These are phyloP conservation scores for Neoascia interrupta DNA, from an alignment of 2,888 invertebrate genomes.

Conservation along the genomic window DNA sequence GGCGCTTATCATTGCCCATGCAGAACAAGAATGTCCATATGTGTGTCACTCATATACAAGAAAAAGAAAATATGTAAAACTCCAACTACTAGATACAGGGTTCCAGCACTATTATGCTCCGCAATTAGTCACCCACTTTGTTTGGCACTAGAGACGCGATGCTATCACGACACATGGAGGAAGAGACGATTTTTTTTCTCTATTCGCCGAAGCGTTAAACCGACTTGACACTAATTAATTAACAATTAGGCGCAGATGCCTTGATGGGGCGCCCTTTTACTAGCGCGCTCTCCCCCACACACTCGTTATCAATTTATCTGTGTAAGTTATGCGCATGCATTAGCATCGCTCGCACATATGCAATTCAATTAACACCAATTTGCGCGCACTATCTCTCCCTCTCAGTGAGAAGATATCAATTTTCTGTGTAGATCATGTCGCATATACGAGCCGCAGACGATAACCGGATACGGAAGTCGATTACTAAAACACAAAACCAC, in stretches of 20 bases:
- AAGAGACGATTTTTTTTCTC: slow-evolving; percentile 8
- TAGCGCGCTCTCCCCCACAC: background rate
- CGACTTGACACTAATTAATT: slow-evolving; percentile 66
- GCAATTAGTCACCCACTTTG: slow-evolving; percentile 67
- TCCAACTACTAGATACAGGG: slow-evolving; percentile 14
- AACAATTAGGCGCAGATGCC: slow-evolving; percentile 60
- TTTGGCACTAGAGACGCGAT: slow-evolving; percentile 7
- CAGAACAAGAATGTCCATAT: slow-evolving; percentile 55
- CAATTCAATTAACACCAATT: slow-evolving; percentile 70
- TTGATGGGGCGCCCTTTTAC: slow-evolving; percentile 31
- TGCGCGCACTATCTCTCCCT: slow-evolving; percentile 60
- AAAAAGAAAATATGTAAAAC: too few relatives aligned
- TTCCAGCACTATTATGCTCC: slow-evolving; percentile 33
- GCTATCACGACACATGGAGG: background rate
- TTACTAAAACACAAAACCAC: slow-evolving; percentile 12
- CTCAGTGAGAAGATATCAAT: slow-evolving; percentile 26
- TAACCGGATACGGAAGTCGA: slow-evolving; percentile 68
- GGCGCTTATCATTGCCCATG: slow-evolving; percentile 68
- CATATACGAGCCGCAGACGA: slow-evolving; percentile 44
- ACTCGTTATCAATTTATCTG: slow-evolving; percentile 2
- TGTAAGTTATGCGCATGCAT: slow-evolving; percentile 39
- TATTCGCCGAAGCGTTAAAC: slow-evolving; percentile 58
- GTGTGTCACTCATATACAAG: slow-evolving; percentile 50
- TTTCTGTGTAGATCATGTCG: slow-evolving; percentile 48
- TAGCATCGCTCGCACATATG: slow-evolving; percentile 58